Percentiles rank a stretch among this genome's conserved stretches.
Evolutionary conservation across 2,888 invertebrate species (phyloP).

Genomic region (Dolomedes plantarius): DNA sequence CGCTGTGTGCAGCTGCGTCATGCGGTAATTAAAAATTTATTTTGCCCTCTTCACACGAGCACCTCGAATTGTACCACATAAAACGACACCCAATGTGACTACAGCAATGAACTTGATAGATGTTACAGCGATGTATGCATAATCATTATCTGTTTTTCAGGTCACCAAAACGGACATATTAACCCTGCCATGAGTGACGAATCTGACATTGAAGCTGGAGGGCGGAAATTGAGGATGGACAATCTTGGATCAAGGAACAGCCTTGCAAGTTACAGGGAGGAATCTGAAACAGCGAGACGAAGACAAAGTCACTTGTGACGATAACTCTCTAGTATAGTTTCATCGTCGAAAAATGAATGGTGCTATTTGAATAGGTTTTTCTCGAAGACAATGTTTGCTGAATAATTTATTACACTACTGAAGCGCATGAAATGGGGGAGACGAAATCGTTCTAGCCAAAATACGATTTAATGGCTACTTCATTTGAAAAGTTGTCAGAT

Average conservation of each 20-base stretch:
- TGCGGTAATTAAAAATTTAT: too few species aligned
- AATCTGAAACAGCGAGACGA: slow-evolving; percentile 41
- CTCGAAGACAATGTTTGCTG: slow-evolving; percentile 5
- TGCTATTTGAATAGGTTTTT: neutral
- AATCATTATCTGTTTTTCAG: neutral
- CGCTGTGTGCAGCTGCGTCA: too few species aligned
- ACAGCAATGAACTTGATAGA: too few species aligned
- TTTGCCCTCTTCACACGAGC: too few species aligned
- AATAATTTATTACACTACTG: neutral
- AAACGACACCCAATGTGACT: too few species aligned
- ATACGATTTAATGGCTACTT: neutral
- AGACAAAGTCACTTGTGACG: slow-evolving; percentile 27
- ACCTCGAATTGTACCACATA: too few species aligned
- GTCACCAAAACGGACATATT: slow-evolving; percentile 35
- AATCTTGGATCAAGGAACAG: slow-evolving; percentile 57
- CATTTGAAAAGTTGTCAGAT: too few species aligned
- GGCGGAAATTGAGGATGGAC: slow-evolving; percentile 57
- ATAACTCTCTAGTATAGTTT: neutral
- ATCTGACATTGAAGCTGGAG: slow-evolving; percentile 60
- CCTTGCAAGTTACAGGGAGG: slow-evolving; percentile 60
- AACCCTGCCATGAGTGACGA: slow-evolving; percentile 59
- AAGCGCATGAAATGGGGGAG: neutral
- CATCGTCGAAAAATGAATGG: neutral
- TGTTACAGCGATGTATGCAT: too few species aligned
- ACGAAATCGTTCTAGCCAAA: neutral